Evolutionary conservation across 37 sponge, comb jelly and placozoan genomes (phyloP).

Genomic region (Spongia lamella): DNA sequence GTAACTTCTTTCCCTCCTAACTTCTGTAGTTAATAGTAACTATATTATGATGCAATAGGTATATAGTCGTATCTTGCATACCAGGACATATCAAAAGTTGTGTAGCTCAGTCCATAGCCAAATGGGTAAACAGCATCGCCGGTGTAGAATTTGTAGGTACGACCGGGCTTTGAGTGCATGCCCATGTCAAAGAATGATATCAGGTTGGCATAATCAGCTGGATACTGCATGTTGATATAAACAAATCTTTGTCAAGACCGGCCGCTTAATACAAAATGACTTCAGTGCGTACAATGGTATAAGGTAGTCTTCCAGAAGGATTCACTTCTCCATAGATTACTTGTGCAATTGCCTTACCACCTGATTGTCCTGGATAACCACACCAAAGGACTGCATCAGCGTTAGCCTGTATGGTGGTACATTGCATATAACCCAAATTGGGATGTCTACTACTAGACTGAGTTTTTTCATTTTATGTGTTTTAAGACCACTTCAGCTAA

Average conservation of each 20-base stretch:
- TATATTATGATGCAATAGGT: too few relatives aligned
- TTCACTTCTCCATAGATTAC: conserved; percentile 69
- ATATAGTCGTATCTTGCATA: background rate
- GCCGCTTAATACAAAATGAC: background rate
- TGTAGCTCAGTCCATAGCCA: conserved; percentile 80
- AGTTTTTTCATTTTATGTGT: too few relatives aligned
- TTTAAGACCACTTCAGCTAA: too few relatives aligned
- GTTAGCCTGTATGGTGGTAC: conserved; percentile 36
- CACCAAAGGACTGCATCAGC: conserved; percentile 72
- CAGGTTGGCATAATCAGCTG: conserved; percentile 72
- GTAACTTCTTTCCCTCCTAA: too few relatives aligned
- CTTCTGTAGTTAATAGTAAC: too few relatives aligned
- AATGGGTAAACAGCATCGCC: conserved; percentile 64
- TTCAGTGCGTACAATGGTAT: conserved; percentile 55
- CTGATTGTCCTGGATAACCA: conserved; percentile 84
- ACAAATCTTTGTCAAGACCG: too few relatives aligned
- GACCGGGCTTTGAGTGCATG: conserved; percentile 66
- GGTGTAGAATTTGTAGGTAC: conserved; percentile 82
- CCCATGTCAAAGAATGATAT: conserved; percentile 67
- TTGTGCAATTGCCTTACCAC: conserved; percentile 76
- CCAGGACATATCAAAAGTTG: conserved; percentile 62
- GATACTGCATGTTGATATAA: conserved; percentile 58
- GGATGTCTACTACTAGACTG: too few relatives aligned
- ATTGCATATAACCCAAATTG: too few relatives aligned
- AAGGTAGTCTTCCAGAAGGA: conserved; percentile 80